phyloP scores from a whole-genome alignment of 1,140 invertebrate genomes.

The Drosophila quadrilineata region DNA sequence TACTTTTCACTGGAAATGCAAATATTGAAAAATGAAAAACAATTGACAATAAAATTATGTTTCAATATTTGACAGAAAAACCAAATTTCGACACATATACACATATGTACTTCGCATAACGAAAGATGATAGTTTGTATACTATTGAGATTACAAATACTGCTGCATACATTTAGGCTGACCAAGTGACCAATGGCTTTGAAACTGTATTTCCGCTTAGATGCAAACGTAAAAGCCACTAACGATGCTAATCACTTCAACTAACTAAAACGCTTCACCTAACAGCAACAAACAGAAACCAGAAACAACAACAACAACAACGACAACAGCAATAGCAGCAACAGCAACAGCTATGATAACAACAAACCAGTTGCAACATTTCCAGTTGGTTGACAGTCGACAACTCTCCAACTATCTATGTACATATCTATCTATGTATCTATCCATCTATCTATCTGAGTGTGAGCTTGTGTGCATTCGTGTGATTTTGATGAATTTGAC shows the following conservation, averaged over 20 bases:
- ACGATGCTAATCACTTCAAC: constrained; percentile 76
- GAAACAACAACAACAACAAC: constrained; percentile 31
- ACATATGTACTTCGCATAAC: too few relatives aligned
- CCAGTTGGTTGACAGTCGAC: constrained; percentile 64
- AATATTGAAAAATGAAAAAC: constrained; percentile 23
- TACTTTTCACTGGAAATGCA: constrained; percentile 27
- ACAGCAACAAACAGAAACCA: constrained; percentile 39
- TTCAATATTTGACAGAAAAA: constrained; percentile 1
- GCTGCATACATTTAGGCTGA: constrained; percentile 37
- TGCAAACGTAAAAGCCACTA: constrained; percentile 73
- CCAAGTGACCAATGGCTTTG: constrained; percentile 57
- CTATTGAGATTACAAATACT: constrained; percentile 20
- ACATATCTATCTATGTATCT: constrained; percentile 13
- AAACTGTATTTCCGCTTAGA: constrained; percentile 63
- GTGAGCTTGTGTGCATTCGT: constrained; percentile 58
- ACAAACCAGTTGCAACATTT: constrained; percentile 46
- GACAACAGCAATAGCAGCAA: constrained; percentile 31
- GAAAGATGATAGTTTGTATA: too few relatives aligned
- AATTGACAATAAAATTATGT: constrained; percentile 14
- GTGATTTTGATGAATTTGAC: constrained; percentile 81
- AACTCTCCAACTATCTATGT: constrained; percentile 53
- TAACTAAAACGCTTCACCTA: constrained; percentile 70
- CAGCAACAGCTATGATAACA: constrained; percentile 35
- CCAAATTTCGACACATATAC: constrained; percentile 26
- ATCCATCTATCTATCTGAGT: constrained; percentile 6